Evolutionary conservation across 2,113 vertebrate genomes (phyloP).

Genomic region (Nibea albiflora): DNA sequence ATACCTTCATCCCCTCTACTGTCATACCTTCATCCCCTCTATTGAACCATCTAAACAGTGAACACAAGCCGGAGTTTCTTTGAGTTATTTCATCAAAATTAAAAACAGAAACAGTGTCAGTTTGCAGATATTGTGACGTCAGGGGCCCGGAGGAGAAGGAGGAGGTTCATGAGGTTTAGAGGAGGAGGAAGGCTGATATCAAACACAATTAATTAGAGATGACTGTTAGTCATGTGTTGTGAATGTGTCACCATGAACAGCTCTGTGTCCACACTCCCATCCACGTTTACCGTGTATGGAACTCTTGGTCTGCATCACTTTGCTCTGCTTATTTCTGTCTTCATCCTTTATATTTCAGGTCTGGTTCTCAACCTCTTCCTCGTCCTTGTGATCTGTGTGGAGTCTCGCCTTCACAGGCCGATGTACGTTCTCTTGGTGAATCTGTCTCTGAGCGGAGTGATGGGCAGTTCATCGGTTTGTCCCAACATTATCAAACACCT

Average conservation of each 20-base stretch:
- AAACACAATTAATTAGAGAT: neutral
- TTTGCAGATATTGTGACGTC: too few species aligned
- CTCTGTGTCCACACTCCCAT: neutral
- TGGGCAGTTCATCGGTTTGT: conserved; percentile 7
- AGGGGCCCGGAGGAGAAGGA: too few species aligned
- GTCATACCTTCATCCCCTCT: too few species aligned
- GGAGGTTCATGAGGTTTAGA: too few species aligned
- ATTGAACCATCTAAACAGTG: too few species aligned
- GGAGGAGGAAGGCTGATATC: too few species aligned
- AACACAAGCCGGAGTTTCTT: too few species aligned
- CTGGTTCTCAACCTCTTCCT: conserved; percentile 9
- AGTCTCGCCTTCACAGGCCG: conserved; percentile 34
- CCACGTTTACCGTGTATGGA: conserved; percentile 26
- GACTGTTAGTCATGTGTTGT: too few species aligned
- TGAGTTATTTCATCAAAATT: too few species aligned
- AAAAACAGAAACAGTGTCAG: too few species aligned
- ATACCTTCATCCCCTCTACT: too few species aligned
- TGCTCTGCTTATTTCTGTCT: neutral
- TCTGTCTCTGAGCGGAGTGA: conserved; percentile 22
- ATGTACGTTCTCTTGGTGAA: conserved; percentile 41
- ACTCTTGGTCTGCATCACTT: neutral
- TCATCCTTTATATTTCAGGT: conserved; percentile 19
- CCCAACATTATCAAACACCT: neutral
- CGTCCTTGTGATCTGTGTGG: conserved; percentile 4
- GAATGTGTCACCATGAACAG: neutral